phyloP scores from a whole-genome alignment of 2,113 vertebrate species.

The Meriones unguiculatus region DNA sequence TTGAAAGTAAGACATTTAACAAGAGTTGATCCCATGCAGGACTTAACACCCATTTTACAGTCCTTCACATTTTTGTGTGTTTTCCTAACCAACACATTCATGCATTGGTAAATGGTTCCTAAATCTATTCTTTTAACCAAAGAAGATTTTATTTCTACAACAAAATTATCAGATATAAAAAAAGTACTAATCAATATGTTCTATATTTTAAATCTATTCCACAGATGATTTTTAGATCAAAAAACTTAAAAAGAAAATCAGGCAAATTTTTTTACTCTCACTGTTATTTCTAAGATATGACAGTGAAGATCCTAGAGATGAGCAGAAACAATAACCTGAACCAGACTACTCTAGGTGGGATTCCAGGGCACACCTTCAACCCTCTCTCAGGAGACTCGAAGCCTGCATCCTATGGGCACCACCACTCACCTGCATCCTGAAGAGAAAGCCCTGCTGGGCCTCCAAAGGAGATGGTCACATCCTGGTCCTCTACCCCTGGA shows the following conservation, averaged over 20 bases:
- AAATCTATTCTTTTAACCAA: neutral
- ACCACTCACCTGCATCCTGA: neutral
- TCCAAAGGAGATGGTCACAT: neutral
- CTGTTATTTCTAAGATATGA: neutral
- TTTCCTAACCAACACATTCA: neutral
- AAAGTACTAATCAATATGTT: neutral
- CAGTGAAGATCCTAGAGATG: no score
- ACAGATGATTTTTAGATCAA: neutral
- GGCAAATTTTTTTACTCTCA: neutral
- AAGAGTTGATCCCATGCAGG: neutral
- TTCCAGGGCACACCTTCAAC: neutral
- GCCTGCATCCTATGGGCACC: no score
- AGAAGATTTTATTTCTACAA: neutral
- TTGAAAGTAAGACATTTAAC: neutral
- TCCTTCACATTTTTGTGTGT: neutral
- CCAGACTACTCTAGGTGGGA: accelerated
- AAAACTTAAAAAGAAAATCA: neutral
- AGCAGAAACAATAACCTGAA: neutral
- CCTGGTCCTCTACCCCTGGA: neutral
- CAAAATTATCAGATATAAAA: no score
- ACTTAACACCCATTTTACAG: no score
- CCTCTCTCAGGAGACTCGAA: neutral
- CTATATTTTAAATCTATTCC: neutral
- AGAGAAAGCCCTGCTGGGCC: accelerated
- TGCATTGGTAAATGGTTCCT: neutral